Evolutionary conservation across 1,140 invertebrate genomes (phyloP).

Genomic region (Acromyrmex heyeri): DNA sequence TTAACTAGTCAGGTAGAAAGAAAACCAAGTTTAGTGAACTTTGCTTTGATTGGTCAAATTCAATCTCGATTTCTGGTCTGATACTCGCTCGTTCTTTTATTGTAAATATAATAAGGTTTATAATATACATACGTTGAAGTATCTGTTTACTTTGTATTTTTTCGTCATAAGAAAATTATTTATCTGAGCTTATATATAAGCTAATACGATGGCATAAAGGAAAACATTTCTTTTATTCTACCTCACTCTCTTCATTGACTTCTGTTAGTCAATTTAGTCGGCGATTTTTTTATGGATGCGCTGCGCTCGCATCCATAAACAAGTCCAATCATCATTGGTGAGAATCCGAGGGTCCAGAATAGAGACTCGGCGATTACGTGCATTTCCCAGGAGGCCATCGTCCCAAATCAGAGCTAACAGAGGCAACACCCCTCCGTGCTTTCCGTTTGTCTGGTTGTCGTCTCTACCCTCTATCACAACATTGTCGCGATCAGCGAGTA

Average conservation of each 20-base stretch:
- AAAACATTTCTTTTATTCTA: background rate
- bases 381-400: slow-evolving; percentile 83
- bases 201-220: background rate
- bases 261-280: background rate
- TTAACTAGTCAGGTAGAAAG: no score
- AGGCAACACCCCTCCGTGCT: slow-evolving; percentile 34
- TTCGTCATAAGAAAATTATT: background rate
- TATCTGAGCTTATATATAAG: background rate
- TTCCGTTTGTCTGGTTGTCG: slow-evolving; percentile 31
- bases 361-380: slow-evolving; percentile 83
- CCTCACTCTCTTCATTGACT: background rate
- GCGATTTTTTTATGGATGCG: slow-evolving; percentile 38
- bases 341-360: slow-evolving; percentile 79
- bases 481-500: slow-evolving; percentile 64
- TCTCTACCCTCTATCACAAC: slow-evolving; percentile 36
- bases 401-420: slow-evolving; percentile 77
- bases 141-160: background rate
- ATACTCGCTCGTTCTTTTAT: background rate
- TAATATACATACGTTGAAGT: no score
- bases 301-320: slow-evolving; percentile 76
- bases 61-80: no score
- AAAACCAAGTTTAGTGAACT: no score
- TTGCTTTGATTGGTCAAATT: no score
- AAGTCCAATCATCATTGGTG: slow-evolving; percentile 75
- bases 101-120: no score